Evolutionary conservation across 2,113 vertebrate species (phyloP).

Genomic region (Callipepla squamata): DNA sequence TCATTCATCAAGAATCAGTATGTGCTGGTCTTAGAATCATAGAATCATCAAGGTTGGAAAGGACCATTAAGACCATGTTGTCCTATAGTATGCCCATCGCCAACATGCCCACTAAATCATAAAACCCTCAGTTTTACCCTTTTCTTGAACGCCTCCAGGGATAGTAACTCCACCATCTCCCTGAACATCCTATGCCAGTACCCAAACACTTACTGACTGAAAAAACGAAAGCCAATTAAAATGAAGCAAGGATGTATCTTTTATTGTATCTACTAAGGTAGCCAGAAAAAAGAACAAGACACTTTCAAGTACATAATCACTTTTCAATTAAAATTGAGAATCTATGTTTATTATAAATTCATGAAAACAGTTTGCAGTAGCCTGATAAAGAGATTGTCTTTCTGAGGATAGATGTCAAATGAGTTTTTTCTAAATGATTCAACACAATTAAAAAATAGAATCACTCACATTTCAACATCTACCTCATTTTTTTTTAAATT

Average conservation of each 20-base stretch:
- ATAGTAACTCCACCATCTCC: too few species aligned
- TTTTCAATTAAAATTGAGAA: neutral
- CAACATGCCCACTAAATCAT: too few species aligned
- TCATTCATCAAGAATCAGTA: neutral
- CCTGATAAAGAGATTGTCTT: neutral
- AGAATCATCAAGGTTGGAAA: too few species aligned
- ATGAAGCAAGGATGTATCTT: neutral
- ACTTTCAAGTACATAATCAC: neutral
- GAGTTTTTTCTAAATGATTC: neutral
- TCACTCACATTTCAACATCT: neutral
- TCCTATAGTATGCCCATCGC: too few species aligned
- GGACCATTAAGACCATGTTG: too few species aligned
- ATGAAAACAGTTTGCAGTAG: neutral
- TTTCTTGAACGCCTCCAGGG: too few species aligned
- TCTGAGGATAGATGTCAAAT: neutral
- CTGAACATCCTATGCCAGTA: too few species aligned
- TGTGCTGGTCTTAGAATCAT: neutral
- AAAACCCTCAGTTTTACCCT: too few species aligned
- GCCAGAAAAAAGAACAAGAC: accelerated
- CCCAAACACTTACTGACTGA: too few species aligned
- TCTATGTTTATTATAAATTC: neutral
- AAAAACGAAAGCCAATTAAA: neutral
- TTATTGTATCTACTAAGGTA: neutral
- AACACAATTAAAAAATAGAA: neutral
- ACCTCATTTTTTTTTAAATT: neutral